Evolutionary conservation across 2,888 invertebrate species (phyloP), one percentile per base, ranked within the genome.

Genomic region (Anarsia innoxiella): DNA sequence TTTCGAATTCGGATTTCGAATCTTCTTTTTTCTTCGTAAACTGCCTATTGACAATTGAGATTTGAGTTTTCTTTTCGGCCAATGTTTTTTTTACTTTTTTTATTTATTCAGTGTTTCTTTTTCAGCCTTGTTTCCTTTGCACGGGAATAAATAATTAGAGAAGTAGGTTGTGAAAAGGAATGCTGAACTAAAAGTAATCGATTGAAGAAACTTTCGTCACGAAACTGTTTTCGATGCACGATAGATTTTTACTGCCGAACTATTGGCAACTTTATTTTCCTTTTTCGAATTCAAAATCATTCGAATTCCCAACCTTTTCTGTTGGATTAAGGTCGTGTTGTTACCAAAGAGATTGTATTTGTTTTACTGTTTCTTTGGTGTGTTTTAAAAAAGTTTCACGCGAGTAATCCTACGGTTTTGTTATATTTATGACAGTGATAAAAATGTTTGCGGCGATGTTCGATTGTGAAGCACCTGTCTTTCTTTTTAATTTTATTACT

Each of bases 371-470:
- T 63, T 59, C 60, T 61, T 60, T 54, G 56, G 63, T 66, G 62
- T 67, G 61, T 70, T 37, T 41, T 31, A 66, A 67, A 59, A 61
- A 66, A n/a, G n/a, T 69, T 60, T 53, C 51, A 52, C 48, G 55
- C 61, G 62, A 60, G 59, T 65, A 54, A 57, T 57, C n/a, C n/a
- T n/a, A n/a, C n/a, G 59, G 57, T 61, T n/a, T n/a, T 64, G 63
- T 64, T 54, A 65, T 77, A 78, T 82, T 83, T 82, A 83, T 69
- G 72, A 60, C 55, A 46, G 71, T 66, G 70, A 80, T 84, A 83
- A 83, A 82, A 80, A 66, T 74, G 83, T 79, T 72, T 73, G 80
- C 75, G 82, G 82, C 66, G 78, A 71, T 63, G 61, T 68, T 68
- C 59, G 61, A 54, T 61, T 66, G 67, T 67, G 66, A 67, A 53